Conservation (phyloP, 2,113 vertebrate species). For the Pseudopipra pipra region DNA sequence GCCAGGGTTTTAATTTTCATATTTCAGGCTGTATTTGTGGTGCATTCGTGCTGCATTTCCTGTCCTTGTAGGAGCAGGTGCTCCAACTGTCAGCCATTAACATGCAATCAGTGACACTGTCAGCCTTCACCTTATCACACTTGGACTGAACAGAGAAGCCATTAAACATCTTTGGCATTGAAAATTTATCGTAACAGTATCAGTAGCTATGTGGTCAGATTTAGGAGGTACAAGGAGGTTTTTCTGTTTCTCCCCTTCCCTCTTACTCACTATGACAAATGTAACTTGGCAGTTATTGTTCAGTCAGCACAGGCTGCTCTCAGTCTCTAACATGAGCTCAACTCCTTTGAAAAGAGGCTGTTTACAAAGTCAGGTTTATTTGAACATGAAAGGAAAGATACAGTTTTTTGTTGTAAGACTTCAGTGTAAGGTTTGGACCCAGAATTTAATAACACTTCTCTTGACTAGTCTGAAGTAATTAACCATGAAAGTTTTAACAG, state of each 20-base stretch:
- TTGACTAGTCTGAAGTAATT: background rate
- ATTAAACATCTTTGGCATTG: background rate
- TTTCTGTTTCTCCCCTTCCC: background rate
- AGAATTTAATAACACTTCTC: background rate
- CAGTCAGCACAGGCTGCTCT: background rate
- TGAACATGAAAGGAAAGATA: background rate
- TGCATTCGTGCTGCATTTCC: background rate
- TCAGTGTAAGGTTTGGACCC: background rate
- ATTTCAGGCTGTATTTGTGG: background rate
- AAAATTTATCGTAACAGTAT: background rate
- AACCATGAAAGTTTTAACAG: background rate
- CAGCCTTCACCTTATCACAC: background rate
- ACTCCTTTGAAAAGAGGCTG: background rate
- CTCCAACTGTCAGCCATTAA: background rate
- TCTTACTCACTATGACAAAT: background rate
- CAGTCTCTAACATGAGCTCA: background rate
- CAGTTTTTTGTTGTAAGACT: background rate
- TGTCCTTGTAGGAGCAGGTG: background rate
- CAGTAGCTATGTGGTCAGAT: background rate
- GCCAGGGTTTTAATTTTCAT: background rate
- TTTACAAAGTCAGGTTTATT: conserved; percentile 39
- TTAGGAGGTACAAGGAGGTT: background rate
- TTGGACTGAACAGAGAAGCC: background rate
- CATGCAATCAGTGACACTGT: background rate
- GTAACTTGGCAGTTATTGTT: background rate